These are phyloP conservation scores for Hemicordylus capensis DNA, from an alignment of 2,113 vertebrate genomes.

Conservation along the genomic window DNA sequence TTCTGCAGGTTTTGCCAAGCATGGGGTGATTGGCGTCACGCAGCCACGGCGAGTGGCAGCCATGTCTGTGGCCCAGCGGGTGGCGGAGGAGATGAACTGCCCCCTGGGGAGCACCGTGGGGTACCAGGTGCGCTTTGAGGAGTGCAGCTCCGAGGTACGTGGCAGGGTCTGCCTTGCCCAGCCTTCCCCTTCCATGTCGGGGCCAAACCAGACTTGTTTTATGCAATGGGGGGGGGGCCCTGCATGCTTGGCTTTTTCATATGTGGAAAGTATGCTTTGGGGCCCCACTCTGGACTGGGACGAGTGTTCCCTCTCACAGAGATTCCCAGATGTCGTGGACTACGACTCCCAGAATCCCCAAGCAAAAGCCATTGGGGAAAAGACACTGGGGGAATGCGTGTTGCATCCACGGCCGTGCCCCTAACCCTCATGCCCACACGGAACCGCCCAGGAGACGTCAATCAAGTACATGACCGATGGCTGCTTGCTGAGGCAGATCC, in stretches of 20 bases:
- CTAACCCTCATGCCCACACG: not conserved
- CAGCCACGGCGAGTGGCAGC: conserved; percentile 94
- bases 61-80: conserved; percentile 92
- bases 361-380: too few relatives aligned
- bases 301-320: too few relatives aligned
- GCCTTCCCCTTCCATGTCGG: too few relatives aligned
- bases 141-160: conserved; percentile 89
- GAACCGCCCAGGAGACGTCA: conserved; percentile 81
- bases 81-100: conserved; percentile 90
- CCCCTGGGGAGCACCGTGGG: conserved; percentile 85
- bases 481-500: conserved; percentile 90
- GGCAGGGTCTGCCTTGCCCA: too few relatives aligned
- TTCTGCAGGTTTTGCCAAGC: conserved; percentile 80
- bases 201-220: not conserved
- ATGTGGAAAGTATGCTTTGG: too few relatives aligned
- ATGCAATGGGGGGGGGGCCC: too few relatives aligned
- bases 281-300: too few relatives aligned
- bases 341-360: too few relatives aligned
- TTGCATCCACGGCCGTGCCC: not conserved
- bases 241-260: too few relatives aligned
- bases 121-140: conserved; percentile 97
- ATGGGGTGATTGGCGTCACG: conserved; percentile 88
- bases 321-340: too few relatives aligned
- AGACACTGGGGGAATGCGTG: too few relatives aligned
- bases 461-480: conserved; percentile 98